These are phyloP conservation scores for Cotesia chilonis DNA, from an alignment of 1,140 invertebrate species.

Conservation along the genomic window DNA sequence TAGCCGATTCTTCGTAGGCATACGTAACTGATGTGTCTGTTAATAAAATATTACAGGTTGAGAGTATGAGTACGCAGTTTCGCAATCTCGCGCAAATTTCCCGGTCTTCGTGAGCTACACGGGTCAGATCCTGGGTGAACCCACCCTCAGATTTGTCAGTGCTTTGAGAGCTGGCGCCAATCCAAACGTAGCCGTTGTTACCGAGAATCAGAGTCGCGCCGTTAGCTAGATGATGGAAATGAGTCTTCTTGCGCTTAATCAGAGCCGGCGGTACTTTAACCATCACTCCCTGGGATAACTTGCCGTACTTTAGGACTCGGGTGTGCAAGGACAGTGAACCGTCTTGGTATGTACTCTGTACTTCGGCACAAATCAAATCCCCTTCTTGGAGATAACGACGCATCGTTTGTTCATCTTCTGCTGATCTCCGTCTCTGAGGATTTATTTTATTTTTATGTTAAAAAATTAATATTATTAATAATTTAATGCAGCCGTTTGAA, in stretches of 20 bases:
- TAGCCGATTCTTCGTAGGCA: constrained; percentile 89
- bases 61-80: constrained; percentile 89
- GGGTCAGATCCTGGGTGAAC: constrained; percentile 82
- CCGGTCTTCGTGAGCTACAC: constrained; percentile 75
- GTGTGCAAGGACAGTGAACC: constrained; percentile 94
- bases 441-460: constrained; percentile 6
- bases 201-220: constrained; percentile 93
- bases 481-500: too few relatives aligned
- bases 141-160: constrained; percentile 79
- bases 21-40: constrained; percentile 92
- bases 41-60: constrained; percentile 85
- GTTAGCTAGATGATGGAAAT: constrained; percentile 93
- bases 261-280: constrained; percentile 93
- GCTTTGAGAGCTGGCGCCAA: constrained; percentile 75
- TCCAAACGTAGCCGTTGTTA: constrained; percentile 97
- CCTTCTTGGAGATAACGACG: constrained; percentile 93
- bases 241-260: constrained; percentile 92
- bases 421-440: constrained; percentile 82
- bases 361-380: constrained; percentile 97
- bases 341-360: constrained; percentile 91
- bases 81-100: constrained; percentile 86
- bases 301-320: constrained; percentile 96
- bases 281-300: constrained; percentile 86
- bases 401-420: constrained; percentile 98
- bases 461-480: not conserved